phyloP scores from a whole-genome alignment of 2,888 invertebrate genomes.

The Cabera pusaria region DNA sequence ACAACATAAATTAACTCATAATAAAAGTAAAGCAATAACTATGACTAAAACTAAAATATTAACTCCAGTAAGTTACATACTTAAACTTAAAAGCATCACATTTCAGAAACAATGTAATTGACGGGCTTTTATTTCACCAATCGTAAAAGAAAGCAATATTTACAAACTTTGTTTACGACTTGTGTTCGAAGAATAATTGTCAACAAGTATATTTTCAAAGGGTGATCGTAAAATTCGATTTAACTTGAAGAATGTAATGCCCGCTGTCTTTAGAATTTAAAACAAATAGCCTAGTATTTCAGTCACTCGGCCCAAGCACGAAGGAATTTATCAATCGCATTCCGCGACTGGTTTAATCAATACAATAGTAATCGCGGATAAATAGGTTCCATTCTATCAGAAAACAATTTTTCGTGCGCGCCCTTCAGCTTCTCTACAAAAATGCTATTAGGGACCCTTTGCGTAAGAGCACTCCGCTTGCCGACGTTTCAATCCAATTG shows the following conservation, averaged over 20 bases:
- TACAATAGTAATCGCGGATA: slow-evolving; percentile 64
- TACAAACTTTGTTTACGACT: slow-evolving; percentile 6
- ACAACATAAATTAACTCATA: too few species aligned
- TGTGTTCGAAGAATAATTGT: slow-evolving; percentile 1
- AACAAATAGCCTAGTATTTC: slow-evolving; percentile 30
- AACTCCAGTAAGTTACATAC: too few species aligned
- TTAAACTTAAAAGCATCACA: too few species aligned
- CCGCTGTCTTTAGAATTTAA: slow-evolving; percentile 27
- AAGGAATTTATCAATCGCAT: slow-evolving; percentile 37
- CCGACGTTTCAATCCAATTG: slow-evolving; percentile 71
- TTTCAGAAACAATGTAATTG: too few species aligned
- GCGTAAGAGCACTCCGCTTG: slow-evolving; percentile 51
- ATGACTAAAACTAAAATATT: too few species aligned
- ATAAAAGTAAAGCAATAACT: too few species aligned
- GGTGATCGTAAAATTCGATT: slow-evolving; percentile 19
- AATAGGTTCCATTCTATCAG: slow-evolving; percentile 58
- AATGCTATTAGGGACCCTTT: slow-evolving; percentile 71
- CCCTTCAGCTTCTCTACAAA: slow-evolving; percentile 57
- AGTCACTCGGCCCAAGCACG: slow-evolving; percentile 22
- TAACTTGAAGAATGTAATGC: slow-evolving; percentile 24
- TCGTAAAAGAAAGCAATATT: slow-evolving; percentile 4
- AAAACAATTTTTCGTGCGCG: slow-evolving; percentile 63
- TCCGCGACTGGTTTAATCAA: slow-evolving; percentile 53
- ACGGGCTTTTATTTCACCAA: too few species aligned
- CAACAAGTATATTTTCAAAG: slow-evolving; percentile 7